These are phyloP conservation scores for Turritopsis rubra DNA, from an alignment of 30 jellyfish, hydroid and myxozoan species.

Conservation along the genomic window DNA sequence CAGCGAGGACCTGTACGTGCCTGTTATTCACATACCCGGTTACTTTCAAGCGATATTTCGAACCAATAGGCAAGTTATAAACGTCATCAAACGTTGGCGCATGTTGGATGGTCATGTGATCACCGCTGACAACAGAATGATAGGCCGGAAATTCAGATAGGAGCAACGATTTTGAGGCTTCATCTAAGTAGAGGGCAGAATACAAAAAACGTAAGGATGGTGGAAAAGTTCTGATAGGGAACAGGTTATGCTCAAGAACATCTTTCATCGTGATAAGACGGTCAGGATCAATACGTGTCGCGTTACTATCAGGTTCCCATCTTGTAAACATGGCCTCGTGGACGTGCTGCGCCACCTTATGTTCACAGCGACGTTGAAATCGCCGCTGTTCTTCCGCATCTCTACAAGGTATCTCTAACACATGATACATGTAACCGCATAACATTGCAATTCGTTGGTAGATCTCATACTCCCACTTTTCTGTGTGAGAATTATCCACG, in stretches of 20 bases:
- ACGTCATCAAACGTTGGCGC: conserved; percentile 61
- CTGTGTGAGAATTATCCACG: conserved; percentile 83
- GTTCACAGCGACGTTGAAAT: conserved; percentile 52
- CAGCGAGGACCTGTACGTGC: conserved; percentile 69
- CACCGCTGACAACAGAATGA: conserved; percentile 52
- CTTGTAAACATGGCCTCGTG: conserved; percentile 46
- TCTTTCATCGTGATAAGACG: background rate
- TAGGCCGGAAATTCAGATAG: conserved; percentile 38
- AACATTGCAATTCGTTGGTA: conserved; percentile 64
- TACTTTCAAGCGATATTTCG: conserved; percentile 37
- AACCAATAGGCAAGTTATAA: conserved; percentile 59
- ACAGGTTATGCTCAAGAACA: background rate
- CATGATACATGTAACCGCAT: conserved; percentile 47
- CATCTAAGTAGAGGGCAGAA: conserved; percentile 76
- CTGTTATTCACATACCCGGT: conserved; percentile 56
- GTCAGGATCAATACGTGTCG: conserved; percentile 30
- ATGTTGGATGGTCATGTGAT: conserved; percentile 75
- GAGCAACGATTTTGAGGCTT: conserved; percentile 47
- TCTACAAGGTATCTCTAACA: conserved; percentile 56
- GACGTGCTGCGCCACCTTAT: conserved; percentile 48
- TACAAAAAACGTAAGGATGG: conserved; percentile 46
- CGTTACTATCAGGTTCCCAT: conserved; percentile 80
- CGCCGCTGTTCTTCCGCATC: conserved; percentile 32
- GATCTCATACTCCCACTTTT: conserved; percentile 79
- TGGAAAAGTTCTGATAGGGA: background rate